These are phyloP conservation scores for Lasioglossum oenotherae DNA, from an alignment of 2,888 invertebrate genomes.

Conservation along the genomic window DNA sequence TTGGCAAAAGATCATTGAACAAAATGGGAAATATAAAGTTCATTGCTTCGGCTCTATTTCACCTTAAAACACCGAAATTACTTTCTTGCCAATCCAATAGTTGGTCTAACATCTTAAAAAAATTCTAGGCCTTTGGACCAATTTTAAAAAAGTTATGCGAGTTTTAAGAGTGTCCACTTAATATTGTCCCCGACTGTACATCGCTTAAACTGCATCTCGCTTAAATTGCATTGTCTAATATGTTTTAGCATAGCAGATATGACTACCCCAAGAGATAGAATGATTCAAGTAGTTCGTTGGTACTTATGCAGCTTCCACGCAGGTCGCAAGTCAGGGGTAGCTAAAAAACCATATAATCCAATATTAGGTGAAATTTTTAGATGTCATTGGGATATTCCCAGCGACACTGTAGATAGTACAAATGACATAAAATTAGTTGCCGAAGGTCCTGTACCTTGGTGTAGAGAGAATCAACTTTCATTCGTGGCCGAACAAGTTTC, in stretches of 20 bases:
- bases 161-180: too few relatives aligned
- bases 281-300: slow-evolving; percentile 98
- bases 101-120: too few relatives aligned
- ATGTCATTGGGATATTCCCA: slow-evolving; percentile 92
- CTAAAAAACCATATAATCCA: slow-evolving; percentile 99
- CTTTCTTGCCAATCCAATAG: too few relatives aligned
- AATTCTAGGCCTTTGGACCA: too few relatives aligned
- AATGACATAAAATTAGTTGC: slow-evolving; percentile 83
- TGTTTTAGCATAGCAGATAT: slow-evolving; percentile 93
- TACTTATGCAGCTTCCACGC: slow-evolving; percentile 99
- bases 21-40: too few relatives aligned
- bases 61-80: too few relatives aligned
- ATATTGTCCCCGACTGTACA: too few relatives aligned
- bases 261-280: slow-evolving; percentile 93
- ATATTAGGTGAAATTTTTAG: slow-evolving; percentile 98
- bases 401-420: slow-evolving; percentile 68
- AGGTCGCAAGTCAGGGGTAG: slow-evolving; percentile 97
- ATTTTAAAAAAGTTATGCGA: too few relatives aligned
- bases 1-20: too few relatives aligned
- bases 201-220: background rate
- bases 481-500: slow-evolving; percentile 99
- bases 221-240: background rate
- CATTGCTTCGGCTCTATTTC: too few relatives aligned
- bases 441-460: slow-evolving; percentile 97
- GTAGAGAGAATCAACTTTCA: slow-evolving; percentile 92